A percentile compares a stretch with the other conserved stretches of the same genome.
phyloP scores from a whole-genome alignment of 2,113 vertebrate species.

The Ictalurus furcatus region DNA sequence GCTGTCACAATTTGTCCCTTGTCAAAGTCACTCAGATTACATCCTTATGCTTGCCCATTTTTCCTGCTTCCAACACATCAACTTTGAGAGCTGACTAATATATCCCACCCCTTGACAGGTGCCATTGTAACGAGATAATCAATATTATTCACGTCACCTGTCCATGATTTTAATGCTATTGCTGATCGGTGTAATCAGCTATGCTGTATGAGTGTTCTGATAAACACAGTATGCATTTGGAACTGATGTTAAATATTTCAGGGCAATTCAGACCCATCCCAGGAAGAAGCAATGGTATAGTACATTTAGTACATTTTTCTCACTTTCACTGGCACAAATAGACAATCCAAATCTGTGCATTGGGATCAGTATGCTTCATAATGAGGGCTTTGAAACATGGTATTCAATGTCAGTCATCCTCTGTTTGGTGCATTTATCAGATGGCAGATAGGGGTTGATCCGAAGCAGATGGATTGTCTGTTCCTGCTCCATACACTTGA shows the following conservation, averaged over 20 bases:
- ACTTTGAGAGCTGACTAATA: no score
- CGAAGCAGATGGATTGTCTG: constrained; percentile 4
- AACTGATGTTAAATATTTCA: neutral
- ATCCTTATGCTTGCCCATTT: no score
- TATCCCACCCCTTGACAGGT: no score
- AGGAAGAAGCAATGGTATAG: neutral
- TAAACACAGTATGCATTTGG: neutral
- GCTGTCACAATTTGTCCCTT: no score
- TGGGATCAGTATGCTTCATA: neutral
- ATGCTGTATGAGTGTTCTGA: neutral
- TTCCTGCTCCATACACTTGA: neutral
- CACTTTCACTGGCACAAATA: neutral
- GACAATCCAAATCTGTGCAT: neutral
- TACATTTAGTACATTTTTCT: neutral
- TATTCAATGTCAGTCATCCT: neutral
- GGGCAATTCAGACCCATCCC: neutral
- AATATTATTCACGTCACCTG: no score
- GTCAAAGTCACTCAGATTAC: no score
- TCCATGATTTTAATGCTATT: no score
- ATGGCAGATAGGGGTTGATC: constrained; percentile 6
- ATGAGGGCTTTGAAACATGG: neutral
- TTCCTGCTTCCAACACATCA: no score
- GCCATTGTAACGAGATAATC: no score
- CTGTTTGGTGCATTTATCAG: constrained; percentile 10
- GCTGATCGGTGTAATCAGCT: neutral